A percentile compares a stretch with the other conserved stretches of the same genome.
Evolutionary conservation across 2,113 vertebrate genomes (phyloP).

Genomic region (Perca schrenkii): DNA sequence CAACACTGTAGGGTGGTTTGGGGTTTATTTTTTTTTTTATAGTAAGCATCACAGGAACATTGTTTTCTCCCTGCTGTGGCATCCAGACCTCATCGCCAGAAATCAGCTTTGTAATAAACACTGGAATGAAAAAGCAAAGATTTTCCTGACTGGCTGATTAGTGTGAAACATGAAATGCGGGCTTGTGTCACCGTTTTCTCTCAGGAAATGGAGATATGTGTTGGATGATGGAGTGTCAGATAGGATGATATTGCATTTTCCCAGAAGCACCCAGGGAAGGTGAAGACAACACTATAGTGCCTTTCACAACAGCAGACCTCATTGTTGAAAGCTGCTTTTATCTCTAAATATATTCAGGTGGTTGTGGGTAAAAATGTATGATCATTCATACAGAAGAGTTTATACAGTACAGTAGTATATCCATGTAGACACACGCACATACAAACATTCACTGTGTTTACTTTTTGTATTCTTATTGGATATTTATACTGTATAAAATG

Average conservation of each 20-base stretch:
- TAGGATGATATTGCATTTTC: slow-evolving; percentile 80
- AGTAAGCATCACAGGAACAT: slow-evolving; percentile 8
- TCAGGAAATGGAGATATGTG: slow-evolving; percentile 79
- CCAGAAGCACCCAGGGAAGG: slow-evolving; percentile 60
- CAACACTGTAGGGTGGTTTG: slow-evolving; percentile 9
- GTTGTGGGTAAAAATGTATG: slow-evolving; percentile 61
- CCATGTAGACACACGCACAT: slow-evolving; percentile 15
- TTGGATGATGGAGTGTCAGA: slow-evolving; percentile 82
- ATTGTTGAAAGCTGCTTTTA: slow-evolving; percentile 70
- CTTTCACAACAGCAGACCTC: slow-evolving; percentile 57
- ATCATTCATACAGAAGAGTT: slow-evolving; percentile 58
- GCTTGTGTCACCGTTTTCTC: slow-evolving; percentile 66
- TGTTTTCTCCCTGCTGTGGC: slow-evolving; percentile 13
- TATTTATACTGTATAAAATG: slow-evolving; percentile 63
- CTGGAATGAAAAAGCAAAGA: slow-evolving; percentile 59
- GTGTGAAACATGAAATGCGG: slow-evolving; percentile 65
- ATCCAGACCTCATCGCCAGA: slow-evolving; percentile 27
- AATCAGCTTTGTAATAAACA: slow-evolving; percentile 70
- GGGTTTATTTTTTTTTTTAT: slow-evolving; percentile 3
- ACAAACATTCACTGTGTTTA: slow-evolving; percentile 36
- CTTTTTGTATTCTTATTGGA: slow-evolving; percentile 48
- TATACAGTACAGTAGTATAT: slow-evolving; percentile 18
- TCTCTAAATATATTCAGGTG: slow-evolving; percentile 68
- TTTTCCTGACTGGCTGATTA: slow-evolving; percentile 70
- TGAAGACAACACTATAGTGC: slow-evolving; percentile 58